Conservation (phyloP, 2,888 invertebrate species). For the Papilio gigon region DNA sequence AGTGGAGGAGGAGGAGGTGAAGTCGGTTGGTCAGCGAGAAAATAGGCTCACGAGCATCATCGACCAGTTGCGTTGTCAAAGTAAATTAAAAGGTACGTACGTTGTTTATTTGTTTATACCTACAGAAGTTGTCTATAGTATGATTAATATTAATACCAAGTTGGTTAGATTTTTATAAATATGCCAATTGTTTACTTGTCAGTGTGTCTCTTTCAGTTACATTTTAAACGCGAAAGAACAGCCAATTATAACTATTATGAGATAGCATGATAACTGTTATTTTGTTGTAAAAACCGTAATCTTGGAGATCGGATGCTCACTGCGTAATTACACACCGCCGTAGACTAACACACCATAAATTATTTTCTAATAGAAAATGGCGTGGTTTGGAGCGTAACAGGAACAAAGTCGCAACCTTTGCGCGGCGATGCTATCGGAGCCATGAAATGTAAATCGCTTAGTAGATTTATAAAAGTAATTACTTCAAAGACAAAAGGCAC, state of each 20-base stretch:
- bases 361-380: slow-evolving; percentile 50
- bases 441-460: slow-evolving; percentile 49
- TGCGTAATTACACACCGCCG: slow-evolving; percentile 47
- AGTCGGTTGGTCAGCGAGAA: slow-evolving; percentile 62
- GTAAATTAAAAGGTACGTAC: slow-evolving; percentile 69
- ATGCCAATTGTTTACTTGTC: background rate
- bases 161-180: background rate
- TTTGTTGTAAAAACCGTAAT: slow-evolving; percentile 31
- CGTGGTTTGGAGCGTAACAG: slow-evolving; percentile 47
- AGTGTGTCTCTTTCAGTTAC: background rate
- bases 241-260: slow-evolving; percentile 23
- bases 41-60: slow-evolving; percentile 76
- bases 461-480: slow-evolving; percentile 49
- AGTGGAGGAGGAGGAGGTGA: slow-evolving; percentile 56
- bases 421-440: slow-evolving; percentile 46
- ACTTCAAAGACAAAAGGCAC: slow-evolving; percentile 52
- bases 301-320: slow-evolving; percentile 10
- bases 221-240: slow-evolving; percentile 7
- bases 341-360: slow-evolving; percentile 48
- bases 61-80: slow-evolving; percentile 75
- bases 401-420: slow-evolving; percentile 51
- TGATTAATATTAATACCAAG: too few species aligned
- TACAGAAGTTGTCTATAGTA: too few species aligned
- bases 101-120: too few species aligned
- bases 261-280: slow-evolving; percentile 36